Conservation (phyloP, 2,113 vertebrate genomes). For the Morone saxatilis region DNA sequence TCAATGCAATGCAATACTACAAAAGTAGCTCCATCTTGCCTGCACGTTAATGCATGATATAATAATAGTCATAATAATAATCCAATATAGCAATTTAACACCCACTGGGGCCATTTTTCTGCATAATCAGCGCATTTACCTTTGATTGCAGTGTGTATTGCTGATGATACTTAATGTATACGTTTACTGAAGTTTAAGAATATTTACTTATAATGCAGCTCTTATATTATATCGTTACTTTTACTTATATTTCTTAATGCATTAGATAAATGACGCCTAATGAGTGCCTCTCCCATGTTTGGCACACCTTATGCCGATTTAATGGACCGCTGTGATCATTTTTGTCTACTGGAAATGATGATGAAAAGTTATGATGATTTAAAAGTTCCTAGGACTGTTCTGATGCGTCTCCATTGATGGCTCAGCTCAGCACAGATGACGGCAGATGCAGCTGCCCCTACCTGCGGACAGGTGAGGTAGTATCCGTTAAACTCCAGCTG, state of each 20-base stretch:
- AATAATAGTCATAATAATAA: neutral
- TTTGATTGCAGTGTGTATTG: neutral
- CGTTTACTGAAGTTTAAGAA: neutral
- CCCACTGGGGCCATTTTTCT: neutral
- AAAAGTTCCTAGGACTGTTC: neutral
- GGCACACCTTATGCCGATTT: neutral
- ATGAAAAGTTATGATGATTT: neutral
- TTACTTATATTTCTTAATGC: neutral
- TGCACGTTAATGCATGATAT: neutral
- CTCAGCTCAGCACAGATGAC: neutral
- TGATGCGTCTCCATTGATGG: neutral
- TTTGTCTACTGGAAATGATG: neutral
- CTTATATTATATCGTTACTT: neutral
- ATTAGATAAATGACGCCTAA: neutral
- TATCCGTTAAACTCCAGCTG: conserved; percentile 34
- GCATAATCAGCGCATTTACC: neutral
- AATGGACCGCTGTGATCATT: neutral
- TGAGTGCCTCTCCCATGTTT: neutral
- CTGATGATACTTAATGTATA: neutral
- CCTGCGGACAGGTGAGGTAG: conserved; percentile 66
- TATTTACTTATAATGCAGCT: neutral
- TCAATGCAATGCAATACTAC: neutral
- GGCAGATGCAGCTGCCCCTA: conserved; percentile 11
- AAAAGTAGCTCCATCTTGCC: no score
- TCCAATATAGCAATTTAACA: neutral